These are phyloP conservation scores for Neodon shergylaensis DNA, from an alignment of 2,113 vertebrate species.

Conservation along the genomic window DNA sequence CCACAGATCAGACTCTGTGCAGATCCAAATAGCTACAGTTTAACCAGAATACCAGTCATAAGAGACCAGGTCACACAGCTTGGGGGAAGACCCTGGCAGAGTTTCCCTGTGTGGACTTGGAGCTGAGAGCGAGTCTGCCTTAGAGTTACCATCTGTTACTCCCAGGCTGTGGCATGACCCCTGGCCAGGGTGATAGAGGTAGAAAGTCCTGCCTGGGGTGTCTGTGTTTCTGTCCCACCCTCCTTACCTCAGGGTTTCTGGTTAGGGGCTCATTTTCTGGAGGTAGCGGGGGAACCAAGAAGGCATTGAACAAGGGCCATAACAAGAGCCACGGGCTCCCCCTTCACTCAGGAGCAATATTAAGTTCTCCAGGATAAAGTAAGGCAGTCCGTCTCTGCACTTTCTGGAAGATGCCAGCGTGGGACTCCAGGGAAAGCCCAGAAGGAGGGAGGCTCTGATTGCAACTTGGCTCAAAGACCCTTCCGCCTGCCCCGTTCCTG, in stretches of 20 bases:
- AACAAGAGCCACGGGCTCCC: fast-evolving
- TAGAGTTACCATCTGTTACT: neutral
- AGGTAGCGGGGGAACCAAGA: neutral
- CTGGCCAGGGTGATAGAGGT: neutral
- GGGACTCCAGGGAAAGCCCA: neutral
- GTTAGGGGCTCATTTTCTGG: neutral
- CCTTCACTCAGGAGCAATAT: neutral
- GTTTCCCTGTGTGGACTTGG: neutral
- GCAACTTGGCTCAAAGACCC: constrained; percentile 28
- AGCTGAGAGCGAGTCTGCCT: neutral
- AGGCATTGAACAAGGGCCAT: neutral
- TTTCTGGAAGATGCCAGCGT: neutral
- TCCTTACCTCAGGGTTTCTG: neutral
- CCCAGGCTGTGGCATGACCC: neutral
- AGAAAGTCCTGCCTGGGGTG: neutral
- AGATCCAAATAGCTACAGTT: neutral
- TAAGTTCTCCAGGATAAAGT: neutral
- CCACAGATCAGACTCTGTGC: neutral
- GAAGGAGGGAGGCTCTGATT: neutral
- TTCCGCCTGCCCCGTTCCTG: constrained; percentile 56
- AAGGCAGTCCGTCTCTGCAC: neutral
- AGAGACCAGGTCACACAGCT: neutral
- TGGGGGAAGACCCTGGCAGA: neutral
- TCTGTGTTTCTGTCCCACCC: fast-evolving
- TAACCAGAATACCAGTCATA: fast-evolving